Evolutionary conservation across 2,888 invertebrate genomes (phyloP), one percentile per base, ranked within the genome.

Genomic region (Zhengitettix transpicula): DNA sequence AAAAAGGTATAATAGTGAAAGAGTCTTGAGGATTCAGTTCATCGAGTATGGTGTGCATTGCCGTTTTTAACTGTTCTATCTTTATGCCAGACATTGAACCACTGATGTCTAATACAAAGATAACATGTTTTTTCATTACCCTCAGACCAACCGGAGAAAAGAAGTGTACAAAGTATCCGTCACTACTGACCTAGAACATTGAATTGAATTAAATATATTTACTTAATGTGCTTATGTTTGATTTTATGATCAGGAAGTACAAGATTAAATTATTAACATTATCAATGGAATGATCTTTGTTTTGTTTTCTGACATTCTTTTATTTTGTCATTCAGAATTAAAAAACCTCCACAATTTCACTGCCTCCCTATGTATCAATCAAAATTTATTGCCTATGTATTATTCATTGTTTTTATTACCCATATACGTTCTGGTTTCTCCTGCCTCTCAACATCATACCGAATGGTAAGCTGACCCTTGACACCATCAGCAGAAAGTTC

Each of bases 391-490:
- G 28, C 7, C 7, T 2, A 28, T 28, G 28, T 7, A 28, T 28
- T 28, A 7, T 7, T 28, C 28, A 28, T 16, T 15, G 15, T 11
- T 3, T 10, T 2, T 40, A 71, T 71, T 65, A 78, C 77, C 68
- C 78, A 67, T 62, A 81, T 75, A 71, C 83, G 80, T 40, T 84
- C 84, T 52, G 79, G 78, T 60, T 76, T 72, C 1, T 77, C 73
- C 68, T 77, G 75, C 17, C 63, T 52, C 44, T 80, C 78, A 0
- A 86, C 83, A 64, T 86, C 85, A 69, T 85, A 86, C 66, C 82
- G 80, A 14, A 85, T 80, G 9, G 83, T 77, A 65, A 85, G 82
- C 67, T 84, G 81, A 1, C 83, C 84, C 40, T 78, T 73, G 5
- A 81, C 71, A 0, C 82, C 83, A 54, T 28, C 44, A 16, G 42